A percentile compares a stretch with the other conserved stretches of the same genome.
Conservation (phyloP, 2,888 invertebrate species). For the Portevinia maculata region DNA sequence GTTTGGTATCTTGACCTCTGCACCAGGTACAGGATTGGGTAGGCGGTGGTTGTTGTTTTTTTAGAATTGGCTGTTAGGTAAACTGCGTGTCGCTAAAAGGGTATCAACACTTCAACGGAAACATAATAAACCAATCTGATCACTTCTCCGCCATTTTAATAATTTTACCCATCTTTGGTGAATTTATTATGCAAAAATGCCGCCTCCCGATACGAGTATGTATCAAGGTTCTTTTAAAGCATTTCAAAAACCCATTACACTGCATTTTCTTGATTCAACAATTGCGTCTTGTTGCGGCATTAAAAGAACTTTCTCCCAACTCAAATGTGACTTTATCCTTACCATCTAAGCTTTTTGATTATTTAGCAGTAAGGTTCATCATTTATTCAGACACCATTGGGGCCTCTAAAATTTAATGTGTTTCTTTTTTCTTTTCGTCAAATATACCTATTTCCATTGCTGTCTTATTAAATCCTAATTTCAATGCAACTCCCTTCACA, state of each 20-base stretch:
- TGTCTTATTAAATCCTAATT: slow-evolving; percentile 44
- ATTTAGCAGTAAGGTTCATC: slow-evolving; percentile 10
- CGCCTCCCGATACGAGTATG: not conserved
- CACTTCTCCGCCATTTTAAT: no score
- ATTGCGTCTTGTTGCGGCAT: not conserved
- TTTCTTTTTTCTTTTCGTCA: slow-evolving; percentile 1
- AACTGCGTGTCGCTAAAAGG: no score
- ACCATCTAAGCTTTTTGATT: slow-evolving; percentile 24
- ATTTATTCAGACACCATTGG: slow-evolving; percentile 12
- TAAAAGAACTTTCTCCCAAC: not conserved
- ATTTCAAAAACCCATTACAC: not conserved
- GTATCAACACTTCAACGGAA: no score
- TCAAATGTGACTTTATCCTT: slow-evolving; percentile 7
- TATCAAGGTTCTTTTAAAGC: not conserved
- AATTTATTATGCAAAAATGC: not conserved
- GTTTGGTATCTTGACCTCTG: no score
- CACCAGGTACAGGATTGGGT: no score
- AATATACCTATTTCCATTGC: slow-evolving; percentile 27
- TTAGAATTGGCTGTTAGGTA: no score
- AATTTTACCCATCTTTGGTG: no score
- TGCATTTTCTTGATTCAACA: slow-evolving; percentile 10
- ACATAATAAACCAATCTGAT: no score
- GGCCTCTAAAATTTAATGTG: slow-evolving; percentile 37
- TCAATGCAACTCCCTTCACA: not conserved
- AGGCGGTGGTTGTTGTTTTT: no score